Evolutionary conservation across 1,140 invertebrate genomes (phyloP).

Genomic region (Drosophila biarmipes): DNA sequence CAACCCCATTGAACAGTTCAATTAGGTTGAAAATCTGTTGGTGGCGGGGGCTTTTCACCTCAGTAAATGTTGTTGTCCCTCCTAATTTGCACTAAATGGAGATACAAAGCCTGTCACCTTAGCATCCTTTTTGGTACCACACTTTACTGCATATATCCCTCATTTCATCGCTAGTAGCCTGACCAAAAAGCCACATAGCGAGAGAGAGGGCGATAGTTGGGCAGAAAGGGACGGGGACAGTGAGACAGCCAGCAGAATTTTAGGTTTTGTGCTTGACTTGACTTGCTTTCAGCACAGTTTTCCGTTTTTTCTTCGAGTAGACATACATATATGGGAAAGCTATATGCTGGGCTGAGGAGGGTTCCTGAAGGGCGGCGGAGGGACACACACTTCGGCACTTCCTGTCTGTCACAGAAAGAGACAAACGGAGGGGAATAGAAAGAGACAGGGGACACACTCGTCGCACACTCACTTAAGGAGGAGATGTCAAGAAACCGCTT

Average conservation of each 20-base stretch:
- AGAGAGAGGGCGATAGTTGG: conserved; percentile 3
- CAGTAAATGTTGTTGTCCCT: conserved; percentile 26
- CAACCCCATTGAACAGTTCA: conserved; percentile 25
- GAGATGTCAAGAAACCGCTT: conserved; percentile 66
- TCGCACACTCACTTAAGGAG: conserved; percentile 31
- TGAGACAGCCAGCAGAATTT: conserved; percentile 29
- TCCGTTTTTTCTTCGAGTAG: conserved; percentile 38
- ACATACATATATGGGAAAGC: conserved; percentile 39
- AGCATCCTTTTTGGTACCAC: background rate
- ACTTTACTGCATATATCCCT: conserved; percentile 9
- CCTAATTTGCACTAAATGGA: conserved; percentile 35
- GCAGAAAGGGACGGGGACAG: conserved; percentile 10
- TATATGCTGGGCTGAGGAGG: background rate
- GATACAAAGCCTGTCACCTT: conserved; percentile 35
- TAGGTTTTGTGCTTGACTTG: conserved; percentile 48
- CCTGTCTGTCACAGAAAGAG: conserved; percentile 51
- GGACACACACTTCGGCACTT: conserved; percentile 43
- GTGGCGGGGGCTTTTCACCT: conserved; percentile 22
- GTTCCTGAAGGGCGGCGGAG: background rate
- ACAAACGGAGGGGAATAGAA: background rate
- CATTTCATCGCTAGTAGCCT: conserved; percentile 29
- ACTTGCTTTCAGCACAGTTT: conserved; percentile 46
- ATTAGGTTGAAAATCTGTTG: conserved; percentile 34
- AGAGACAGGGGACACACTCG: conserved; percentile 14
- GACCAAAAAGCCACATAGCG: conserved; percentile 50